Conservation (phyloP, 2,113 vertebrate genomes). For the Micronycteris hirsuta region DNA sequence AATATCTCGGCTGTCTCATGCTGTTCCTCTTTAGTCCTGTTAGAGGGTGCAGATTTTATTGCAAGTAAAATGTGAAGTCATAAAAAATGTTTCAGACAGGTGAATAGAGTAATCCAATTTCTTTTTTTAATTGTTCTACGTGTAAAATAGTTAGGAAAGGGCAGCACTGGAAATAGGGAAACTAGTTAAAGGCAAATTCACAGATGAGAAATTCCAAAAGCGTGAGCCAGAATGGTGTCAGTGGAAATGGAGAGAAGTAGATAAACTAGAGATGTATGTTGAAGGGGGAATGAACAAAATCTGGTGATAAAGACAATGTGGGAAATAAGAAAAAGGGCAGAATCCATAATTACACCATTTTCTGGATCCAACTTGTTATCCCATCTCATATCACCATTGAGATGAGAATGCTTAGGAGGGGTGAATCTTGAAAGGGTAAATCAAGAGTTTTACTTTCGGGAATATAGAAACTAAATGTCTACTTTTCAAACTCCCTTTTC, state of each 20-base stretch:
- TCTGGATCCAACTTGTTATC: not conserved
- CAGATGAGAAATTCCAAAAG: not conserved
- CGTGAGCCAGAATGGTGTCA: not conserved
- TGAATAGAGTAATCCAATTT: not conserved
- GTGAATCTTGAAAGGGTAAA: not conserved
- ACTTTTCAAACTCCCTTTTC: not conserved
- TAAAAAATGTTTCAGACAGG: not conserved
- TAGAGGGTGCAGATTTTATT: not conserved
- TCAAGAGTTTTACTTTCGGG: not conserved
- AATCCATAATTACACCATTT: slow-evolving; percentile 6
- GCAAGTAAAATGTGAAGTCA: not conserved
- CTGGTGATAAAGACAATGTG: not conserved
- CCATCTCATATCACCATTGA: no score
- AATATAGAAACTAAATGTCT: not conserved
- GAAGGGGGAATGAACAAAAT: slow-evolving; percentile 21
- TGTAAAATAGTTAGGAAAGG: not conserved
- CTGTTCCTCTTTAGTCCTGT: not conserved
- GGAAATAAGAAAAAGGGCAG: not conserved
- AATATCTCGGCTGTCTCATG: no score
- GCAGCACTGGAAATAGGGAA: not conserved
- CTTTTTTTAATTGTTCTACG: not conserved
- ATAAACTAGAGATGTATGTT: not conserved
- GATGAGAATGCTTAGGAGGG: not conserved
- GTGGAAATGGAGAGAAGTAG: not conserved
- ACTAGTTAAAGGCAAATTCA: slow-evolving; percentile 15